phyloP scores from a whole-genome alignment of 2,888 invertebrate genomes.

The Scaptomyza parva region DNA sequence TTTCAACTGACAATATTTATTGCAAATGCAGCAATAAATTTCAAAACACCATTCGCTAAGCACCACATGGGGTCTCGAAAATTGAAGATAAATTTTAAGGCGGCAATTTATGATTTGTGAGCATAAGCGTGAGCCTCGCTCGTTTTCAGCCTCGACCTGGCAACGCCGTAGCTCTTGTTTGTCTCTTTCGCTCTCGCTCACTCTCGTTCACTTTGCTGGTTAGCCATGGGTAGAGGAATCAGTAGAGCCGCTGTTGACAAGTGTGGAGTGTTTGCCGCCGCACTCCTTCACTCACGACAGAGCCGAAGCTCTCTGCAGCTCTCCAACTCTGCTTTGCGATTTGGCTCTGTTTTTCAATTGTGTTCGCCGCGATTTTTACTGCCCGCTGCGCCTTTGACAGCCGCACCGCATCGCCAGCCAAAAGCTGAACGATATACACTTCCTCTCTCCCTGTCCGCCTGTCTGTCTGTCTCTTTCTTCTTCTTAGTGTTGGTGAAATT shows the following conservation, averaged over 20 bases:
- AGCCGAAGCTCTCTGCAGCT: background rate
- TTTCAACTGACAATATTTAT: slow-evolving; percentile 81
- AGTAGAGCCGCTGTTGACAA: slow-evolving; percentile 76
- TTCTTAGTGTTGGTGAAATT: background rate
- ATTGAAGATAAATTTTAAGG: slow-evolving; percentile 85
- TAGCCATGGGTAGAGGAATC: slow-evolving; percentile 53
- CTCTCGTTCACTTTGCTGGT: slow-evolving; percentile 2
- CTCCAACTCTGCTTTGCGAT: slow-evolving; percentile 1
- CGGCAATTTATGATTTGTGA: slow-evolving; percentile 85
- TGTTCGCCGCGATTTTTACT: slow-evolving; percentile 69
- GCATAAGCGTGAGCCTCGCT: slow-evolving; percentile 77
- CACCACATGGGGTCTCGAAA: slow-evolving; percentile 82
- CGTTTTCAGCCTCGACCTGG: slow-evolving; percentile 40
- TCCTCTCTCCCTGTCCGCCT: background rate
- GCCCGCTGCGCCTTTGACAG: slow-evolving; percentile 76
- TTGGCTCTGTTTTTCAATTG: slow-evolving; percentile 69
- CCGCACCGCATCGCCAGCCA: slow-evolving; percentile 46
- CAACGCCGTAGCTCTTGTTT: background rate
- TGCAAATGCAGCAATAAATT: slow-evolving; percentile 83
- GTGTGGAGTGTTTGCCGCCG: slow-evolving; percentile 79
- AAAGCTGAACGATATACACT: slow-evolving; percentile 16
- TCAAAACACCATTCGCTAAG: slow-evolving; percentile 80
- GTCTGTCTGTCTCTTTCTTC: background rate
- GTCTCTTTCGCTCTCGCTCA: slow-evolving; percentile 8
- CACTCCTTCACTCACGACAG: slow-evolving; percentile 73